Evolutionary conservation across 92 coral and sea anemone species (phyloP).

Genomic region (Desmophyllum pertusum): DNA sequence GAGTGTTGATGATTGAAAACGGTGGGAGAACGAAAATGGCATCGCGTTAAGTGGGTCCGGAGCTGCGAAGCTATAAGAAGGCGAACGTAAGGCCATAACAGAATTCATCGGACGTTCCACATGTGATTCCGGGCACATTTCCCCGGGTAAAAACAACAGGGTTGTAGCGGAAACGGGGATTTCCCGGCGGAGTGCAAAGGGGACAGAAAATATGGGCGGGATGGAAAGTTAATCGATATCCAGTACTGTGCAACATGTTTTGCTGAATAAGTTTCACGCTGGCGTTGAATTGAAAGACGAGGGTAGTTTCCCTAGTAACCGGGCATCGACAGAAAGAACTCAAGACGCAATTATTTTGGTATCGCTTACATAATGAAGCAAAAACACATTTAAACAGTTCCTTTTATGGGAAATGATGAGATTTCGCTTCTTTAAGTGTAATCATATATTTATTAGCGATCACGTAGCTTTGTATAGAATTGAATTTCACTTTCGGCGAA

Average conservation of each 20-base stretch:
- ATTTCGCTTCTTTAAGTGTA: slow-evolving; percentile 12
- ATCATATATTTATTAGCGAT: slow-evolving; percentile 14
- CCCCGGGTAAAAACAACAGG: slow-evolving; percentile 31
- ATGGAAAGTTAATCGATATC: slow-evolving; percentile 21
- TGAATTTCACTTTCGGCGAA: not conserved
- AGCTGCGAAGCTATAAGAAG: slow-evolving; percentile 13
- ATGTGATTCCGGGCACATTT: not conserved
- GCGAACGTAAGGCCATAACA: not conserved
- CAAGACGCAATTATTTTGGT: slow-evolving; percentile 20
- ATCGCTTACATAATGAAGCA: slow-evolving; percentile 52
- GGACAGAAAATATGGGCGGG: slow-evolving; percentile 23
- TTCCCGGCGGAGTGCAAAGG: slow-evolving; percentile 25
- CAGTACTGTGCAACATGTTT: slow-evolving; percentile 21
- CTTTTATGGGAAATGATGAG: slow-evolving; percentile 38
- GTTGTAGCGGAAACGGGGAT: slow-evolving; percentile 15
- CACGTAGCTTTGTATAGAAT: slow-evolving; percentile 2
- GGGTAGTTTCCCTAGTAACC: slow-evolving; percentile 26
- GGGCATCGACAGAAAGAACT: slow-evolving; percentile 12
- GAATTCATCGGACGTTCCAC: slow-evolving; percentile 21
- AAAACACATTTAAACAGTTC: slow-evolving; percentile 33
- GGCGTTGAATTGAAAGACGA: not conserved
- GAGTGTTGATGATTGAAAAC: not conserved
- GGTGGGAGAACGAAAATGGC: not conserved
- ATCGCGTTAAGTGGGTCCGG: not conserved
- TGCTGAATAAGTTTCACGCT: not conserved